Base-by-base conservation (phyloP, 30 jellyfish, hydroid and myxozoan genomes). In the Morbakka virulenta region DNA sequence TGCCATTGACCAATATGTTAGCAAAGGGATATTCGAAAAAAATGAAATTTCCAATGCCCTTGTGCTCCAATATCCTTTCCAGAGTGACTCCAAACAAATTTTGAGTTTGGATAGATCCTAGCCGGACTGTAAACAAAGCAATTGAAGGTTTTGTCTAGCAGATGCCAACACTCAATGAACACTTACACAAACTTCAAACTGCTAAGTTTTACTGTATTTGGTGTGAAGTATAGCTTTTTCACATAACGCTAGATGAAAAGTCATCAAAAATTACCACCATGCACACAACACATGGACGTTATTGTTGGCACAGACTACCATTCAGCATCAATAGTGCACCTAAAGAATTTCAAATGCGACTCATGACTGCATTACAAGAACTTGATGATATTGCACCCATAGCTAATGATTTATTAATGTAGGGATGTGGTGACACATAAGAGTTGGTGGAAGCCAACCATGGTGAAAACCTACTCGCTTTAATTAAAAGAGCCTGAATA, bases 221-320 rank as follows among this genome's bases (percentile, higher is more conserved):
- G 71, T 71, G 72, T 29, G 22, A 52, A 61, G 49, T 26, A 70
- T 25, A 86, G 64, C 71, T 48, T 57, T 47, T 47, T 17, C 79
- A 80, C 24, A 63, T 80, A 4, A 30, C 33, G 32, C 52, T 67
- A 52, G 81, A 57, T 20, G 86, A 69, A n/a, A 50, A 28, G 25
- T 48, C 76, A 33, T 36, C 72, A 34, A 26, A 48, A 30, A 26
- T 80, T 53, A 80, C 86, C n/a, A 67, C 92, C 34, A 63, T 80
- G 13, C 24, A 28, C 22, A 69, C 78, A 9, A 78, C 92, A 24
- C 26, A 48, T 33, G 85, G 92, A 3, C 20, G 81, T 28, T 80
- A 50, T 35, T 57, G 2, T 30, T 80, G 74, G 68, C 79, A 33
- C 30, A 2, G 64, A 14, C 50, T 41, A 6, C 57, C 57, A 41